A percentile compares a stretch with the other conserved stretches of the same genome.
phyloP scores from a whole-genome alignment of 2,888 invertebrate species.

The Bimastos eiseni region DNA sequence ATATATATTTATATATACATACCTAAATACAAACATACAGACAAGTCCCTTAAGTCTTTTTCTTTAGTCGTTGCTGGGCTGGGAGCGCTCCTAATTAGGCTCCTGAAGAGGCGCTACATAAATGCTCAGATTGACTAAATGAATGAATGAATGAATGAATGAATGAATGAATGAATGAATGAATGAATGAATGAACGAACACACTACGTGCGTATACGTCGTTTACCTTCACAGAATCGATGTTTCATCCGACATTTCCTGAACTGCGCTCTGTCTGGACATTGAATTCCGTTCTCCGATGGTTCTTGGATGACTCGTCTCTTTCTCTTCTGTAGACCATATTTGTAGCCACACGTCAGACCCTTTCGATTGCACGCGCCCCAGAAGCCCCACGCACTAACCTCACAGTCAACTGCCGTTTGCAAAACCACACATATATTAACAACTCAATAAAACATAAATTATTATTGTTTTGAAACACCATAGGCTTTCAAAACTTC shows the following conservation, averaged over 20 bases:
- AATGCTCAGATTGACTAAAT: no score
- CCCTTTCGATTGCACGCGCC: slow-evolving; percentile 18
- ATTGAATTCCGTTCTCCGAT: background rate
- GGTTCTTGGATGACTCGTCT: background rate
- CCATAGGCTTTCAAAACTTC: background rate
- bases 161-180: no score
- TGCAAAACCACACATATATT: background rate
- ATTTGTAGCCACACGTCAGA: slow-evolving; percentile 24
- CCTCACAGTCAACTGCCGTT: slow-evolving; percentile 17
- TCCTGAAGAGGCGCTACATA: no score
- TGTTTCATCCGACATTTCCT: slow-evolving; percentile 24
- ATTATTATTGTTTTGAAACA: background rate
- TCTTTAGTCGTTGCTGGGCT: no score
- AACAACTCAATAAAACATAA: background rate
- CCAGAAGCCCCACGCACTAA: slow-evolving; percentile 22
- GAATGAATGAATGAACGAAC: no score
- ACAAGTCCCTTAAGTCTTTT: no score
- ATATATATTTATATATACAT: no score
- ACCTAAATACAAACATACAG: no score
- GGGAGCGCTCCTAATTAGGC: no score
- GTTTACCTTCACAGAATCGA: slow-evolving; percentile 6
- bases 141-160: no score
- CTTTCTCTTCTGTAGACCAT: background rate
- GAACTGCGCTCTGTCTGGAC: background rate
- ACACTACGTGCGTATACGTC: background rate